Evolutionary conservation across 2,113 vertebrate genomes (phyloP).

Genomic region (Nyctibius bracteatus): DNA sequence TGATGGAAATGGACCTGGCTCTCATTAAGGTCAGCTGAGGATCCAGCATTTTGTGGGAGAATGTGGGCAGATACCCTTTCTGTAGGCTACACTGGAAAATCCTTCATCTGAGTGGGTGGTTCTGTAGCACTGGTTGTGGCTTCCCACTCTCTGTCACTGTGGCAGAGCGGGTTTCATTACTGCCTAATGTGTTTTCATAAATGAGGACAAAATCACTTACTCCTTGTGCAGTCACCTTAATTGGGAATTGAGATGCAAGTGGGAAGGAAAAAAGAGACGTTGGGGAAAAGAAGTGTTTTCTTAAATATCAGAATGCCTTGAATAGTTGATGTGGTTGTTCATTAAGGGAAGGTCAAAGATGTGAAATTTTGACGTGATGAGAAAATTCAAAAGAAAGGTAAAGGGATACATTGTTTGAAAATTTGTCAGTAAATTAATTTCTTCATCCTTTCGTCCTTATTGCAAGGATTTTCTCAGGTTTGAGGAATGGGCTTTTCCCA

Average conservation of each 20-base stretch:
- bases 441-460: background rate
- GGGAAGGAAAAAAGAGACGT: background rate
- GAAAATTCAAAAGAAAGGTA: background rate
- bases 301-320: background rate
- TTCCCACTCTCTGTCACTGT: background rate
- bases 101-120: background rate
- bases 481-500: background rate
- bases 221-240: background rate
- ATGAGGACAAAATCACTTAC: background rate
- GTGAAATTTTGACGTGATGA: background rate
- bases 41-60: background rate
- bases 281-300: background rate
- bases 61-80: background rate
- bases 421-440: background rate
- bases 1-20: background rate
- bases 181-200: background rate
- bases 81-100: background rate
- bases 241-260: background rate
- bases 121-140: background rate
- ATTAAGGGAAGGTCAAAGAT: conserved; percentile 1
- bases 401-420: background rate
- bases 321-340: background rate
- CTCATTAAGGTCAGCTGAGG: background rate
- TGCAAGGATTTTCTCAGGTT: background rate
- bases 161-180: background rate